Evolutionary conservation across 2,888 invertebrate species (phyloP).

Genomic region (Parochlus steinenii): DNA sequence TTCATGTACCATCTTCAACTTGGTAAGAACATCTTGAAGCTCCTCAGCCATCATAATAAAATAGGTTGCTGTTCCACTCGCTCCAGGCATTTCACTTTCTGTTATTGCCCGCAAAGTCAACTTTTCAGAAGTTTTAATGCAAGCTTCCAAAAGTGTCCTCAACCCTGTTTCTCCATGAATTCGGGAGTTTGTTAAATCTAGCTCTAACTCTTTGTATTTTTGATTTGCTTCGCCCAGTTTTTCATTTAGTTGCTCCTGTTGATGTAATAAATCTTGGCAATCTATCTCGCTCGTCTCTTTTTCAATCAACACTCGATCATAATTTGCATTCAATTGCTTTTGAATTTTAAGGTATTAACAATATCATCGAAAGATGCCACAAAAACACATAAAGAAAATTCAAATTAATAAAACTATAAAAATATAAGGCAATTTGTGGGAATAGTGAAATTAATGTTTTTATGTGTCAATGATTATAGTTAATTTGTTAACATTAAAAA

Average conservation of each 20-base stretch:
- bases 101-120: conserved; percentile 17
- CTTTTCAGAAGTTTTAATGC: conserved; percentile 19
- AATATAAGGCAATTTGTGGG: too few species aligned
- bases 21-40: conserved; percentile 17
- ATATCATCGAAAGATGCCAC: too few species aligned
- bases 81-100: conserved; percentile 19
- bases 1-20: conserved; percentile 17
- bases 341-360: conserved; percentile 6
- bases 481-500: too few species aligned
- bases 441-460: too few species aligned
- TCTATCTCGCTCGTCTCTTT: conserved; percentile 38
- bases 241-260: conserved; percentile 47
- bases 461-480: too few species aligned
- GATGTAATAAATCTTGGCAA: conserved; percentile 45
- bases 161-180: conserved; percentile 21
- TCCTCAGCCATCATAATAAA: conserved; percentile 20
- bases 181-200: conserved; percentile 21
- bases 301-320: conserved; percentile 36
- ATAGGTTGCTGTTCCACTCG: conserved; percentile 17
- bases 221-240: conserved; percentile 24
- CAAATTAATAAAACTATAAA: too few species aligned
- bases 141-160: conserved; percentile 18
- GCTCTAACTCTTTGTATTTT: conserved; percentile 19
- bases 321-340: conserved; percentile 44
- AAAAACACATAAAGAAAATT: too few species aligned